These are phyloP conservation scores for Heteromyza rotundicornis DNA, from an alignment of 2,888 invertebrate genomes.

Conservation along the genomic window DNA sequence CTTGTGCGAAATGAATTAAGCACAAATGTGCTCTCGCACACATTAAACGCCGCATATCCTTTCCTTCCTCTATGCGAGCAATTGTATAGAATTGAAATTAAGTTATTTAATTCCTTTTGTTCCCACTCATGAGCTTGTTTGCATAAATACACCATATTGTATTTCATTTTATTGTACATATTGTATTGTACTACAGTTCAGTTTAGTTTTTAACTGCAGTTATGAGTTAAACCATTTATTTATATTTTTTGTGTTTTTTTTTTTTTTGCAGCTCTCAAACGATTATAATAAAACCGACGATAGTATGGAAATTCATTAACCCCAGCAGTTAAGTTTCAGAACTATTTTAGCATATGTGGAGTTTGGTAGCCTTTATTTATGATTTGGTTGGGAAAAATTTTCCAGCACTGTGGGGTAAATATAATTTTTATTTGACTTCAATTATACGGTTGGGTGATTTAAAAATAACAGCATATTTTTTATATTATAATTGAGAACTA, in stretches of 20 bases:
- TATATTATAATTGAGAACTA: too few relatives aligned
- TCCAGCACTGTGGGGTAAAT: too few relatives aligned
- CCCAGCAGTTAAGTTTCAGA: too few relatives aligned
- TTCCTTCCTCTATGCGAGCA: not conserved
- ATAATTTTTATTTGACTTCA: too few relatives aligned
- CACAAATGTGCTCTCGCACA: too few relatives aligned
- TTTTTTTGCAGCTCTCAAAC: not conserved
- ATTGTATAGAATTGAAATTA: slow-evolving; percentile 3
- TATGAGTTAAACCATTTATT: not conserved
- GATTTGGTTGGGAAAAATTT: too few relatives aligned
- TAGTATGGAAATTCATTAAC: not conserved
- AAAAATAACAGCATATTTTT: too few relatives aligned
- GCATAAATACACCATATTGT: not conserved
- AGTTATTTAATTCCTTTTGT: slow-evolving; percentile 30
- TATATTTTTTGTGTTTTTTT: too few relatives aligned
- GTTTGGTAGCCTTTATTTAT: too few relatives aligned
- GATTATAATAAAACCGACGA: too few relatives aligned
- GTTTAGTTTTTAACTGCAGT: not conserved
- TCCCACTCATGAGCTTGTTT: not conserved
- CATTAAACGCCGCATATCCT: not conserved
- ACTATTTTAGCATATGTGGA: not conserved
- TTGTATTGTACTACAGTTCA: not conserved
- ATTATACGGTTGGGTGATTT: too few relatives aligned
- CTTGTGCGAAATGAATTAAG: not conserved
- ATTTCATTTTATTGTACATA: not conserved